Evolutionary conservation across 1,140 invertebrate genomes (phyloP).

Genomic region (Frieseomelitta varia): DNA sequence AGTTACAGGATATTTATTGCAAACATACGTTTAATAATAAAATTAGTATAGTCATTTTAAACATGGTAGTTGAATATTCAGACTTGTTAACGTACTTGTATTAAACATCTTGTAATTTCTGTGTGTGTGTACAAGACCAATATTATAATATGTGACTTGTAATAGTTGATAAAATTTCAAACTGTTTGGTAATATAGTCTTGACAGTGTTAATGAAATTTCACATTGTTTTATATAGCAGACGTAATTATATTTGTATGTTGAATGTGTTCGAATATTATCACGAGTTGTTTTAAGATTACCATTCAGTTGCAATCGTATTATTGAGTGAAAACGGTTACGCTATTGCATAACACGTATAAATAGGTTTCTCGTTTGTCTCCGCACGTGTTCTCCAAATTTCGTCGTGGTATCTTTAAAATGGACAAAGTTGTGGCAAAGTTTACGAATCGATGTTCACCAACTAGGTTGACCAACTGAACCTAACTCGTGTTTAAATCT

Average conservation of each 20-base stretch:
- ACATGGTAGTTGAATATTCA: too few relatives aligned
- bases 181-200: too few relatives aligned
- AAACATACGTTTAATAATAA: too few relatives aligned
- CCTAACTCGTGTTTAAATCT: not conserved
- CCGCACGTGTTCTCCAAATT: not conserved
- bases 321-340: not conserved
- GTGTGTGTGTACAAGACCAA: too few relatives aligned
- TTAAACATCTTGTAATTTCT: too few relatives aligned
- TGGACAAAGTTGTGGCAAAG: not conserved
- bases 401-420: not conserved
- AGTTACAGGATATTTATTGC: too few relatives aligned
- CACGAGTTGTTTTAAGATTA: not conserved
- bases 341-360: not conserved
- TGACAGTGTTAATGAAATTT: too few relatives aligned
- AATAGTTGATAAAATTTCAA: too few relatives aligned
- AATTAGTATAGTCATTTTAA: too few relatives aligned
- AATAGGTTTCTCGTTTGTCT: not conserved
- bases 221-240: too few relatives aligned
- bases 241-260: not conserved
- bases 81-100: too few relatives aligned
- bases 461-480: slow-evolving; percentile 1
- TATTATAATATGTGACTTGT: too few relatives aligned
- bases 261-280: not conserved
- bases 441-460: not conserved
- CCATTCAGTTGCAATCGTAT: not conserved